These are phyloP conservation scores for Drosophila willistoni DNA, from an alignment of 1,140 invertebrate species.

Conservation along the genomic window DNA sequence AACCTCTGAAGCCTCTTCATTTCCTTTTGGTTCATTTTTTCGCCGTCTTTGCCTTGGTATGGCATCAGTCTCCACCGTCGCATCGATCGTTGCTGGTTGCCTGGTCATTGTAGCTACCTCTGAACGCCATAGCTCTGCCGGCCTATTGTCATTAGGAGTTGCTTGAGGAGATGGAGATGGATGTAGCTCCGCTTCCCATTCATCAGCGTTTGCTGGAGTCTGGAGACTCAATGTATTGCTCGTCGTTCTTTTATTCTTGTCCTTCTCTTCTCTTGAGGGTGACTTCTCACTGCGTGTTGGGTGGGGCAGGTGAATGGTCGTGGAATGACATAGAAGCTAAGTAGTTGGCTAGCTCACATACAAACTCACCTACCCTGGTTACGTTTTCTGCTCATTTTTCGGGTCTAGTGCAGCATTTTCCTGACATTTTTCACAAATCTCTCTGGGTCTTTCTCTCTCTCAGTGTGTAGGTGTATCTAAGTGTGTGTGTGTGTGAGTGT, in stretches of 20 bases:
- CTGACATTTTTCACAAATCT: slow-evolving; percentile 78
- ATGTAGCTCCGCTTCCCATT: slow-evolving; percentile 6
- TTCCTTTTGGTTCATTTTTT: neutral
- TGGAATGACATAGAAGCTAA: slow-evolving; percentile 1
- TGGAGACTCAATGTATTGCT: slow-evolving; percentile 6
- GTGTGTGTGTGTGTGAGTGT: slow-evolving; percentile 16
- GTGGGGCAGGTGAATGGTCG: neutral
- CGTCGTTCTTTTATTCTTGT: neutral
- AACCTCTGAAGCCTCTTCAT: neutral
- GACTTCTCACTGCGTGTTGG: slow-evolving; percentile 15
- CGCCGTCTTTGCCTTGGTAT: neutral
- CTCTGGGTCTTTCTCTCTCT: slow-evolving; percentile 34
- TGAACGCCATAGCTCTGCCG: neutral
- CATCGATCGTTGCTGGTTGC: slow-evolving; percentile 8
- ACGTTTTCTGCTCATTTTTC: slow-evolving; percentile 66
- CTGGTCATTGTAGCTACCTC: neutral
- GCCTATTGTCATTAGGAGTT: neutral
- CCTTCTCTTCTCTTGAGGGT: neutral
- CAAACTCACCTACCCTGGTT: slow-evolving; percentile 62
- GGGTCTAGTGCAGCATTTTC: slow-evolving; percentile 31
- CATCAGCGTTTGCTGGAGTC: slow-evolving; percentile 14
- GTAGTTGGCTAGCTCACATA: slow-evolving; percentile 1
- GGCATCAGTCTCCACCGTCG: slow-evolving; percentile 17
- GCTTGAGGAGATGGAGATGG: neutral
- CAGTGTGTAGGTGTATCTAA: neutral